Evolutionary conservation across 2,113 vertebrate genomes (phyloP), one percentile per base, ranked within the genome.

Genomic region (Gorsachius goisagi): DNA sequence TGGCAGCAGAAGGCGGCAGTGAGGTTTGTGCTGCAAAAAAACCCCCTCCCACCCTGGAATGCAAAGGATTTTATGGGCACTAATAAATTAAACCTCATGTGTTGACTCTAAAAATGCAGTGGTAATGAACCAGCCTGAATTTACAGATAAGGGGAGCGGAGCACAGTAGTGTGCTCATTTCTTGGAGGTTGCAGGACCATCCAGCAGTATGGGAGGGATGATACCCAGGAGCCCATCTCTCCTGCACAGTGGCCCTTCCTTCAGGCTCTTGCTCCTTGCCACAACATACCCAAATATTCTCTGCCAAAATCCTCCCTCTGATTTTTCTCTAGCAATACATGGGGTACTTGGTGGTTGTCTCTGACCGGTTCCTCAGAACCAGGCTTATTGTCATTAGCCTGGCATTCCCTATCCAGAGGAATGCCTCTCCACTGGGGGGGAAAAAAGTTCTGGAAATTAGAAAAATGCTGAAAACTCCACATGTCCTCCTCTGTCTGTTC

Each of bases 71-170:
- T 97, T 94, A 93, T 95, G 60, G 87, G 53, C 71, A 55, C 78
- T 88, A 93, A 89, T 93, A 96, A 96, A 96, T 94, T 91, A 93
- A 96, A 89, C 66, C 66, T 66, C 39, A 33, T 89, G 84, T 81
- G 77, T 87, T 76, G 87, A 58, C 69, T 91, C 35, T 85, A 32
- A 85, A 94, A 89, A 64, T 41, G 82, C 62, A 85, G 39, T 56
- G 53, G 73, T 88, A 72, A 93, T 39, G 90, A 90, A 44, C 41
- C 55, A 93, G 91, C 44, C 52, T 93, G 64, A 59, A 44, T 86
- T 80, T 80, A 28, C 44, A 92, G 92, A 95, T 90, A 92, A 93
- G 33, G 45, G 37, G 58, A 92, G 39, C 0, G 4, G 45, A 72
- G 56, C 77, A 67, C 6, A 37, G n/a, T 4, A 20, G 23, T 13